phyloP scores from a whole-genome alignment of 2,797 vertebrate species.

The Gymnopithys bicolor region DNA sequence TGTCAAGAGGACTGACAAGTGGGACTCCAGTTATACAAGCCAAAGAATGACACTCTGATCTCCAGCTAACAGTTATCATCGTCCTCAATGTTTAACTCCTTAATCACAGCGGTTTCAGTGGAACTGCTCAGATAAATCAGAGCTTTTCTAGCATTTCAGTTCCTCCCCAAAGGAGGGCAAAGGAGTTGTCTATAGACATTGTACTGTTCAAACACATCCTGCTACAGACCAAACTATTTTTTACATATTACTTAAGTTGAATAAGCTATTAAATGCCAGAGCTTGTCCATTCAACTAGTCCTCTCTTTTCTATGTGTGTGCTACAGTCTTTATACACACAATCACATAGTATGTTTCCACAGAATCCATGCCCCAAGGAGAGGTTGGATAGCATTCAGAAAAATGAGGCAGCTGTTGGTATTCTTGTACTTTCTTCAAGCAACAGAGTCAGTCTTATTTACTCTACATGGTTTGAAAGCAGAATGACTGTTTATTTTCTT shows the following conservation, averaged over 20 bases:
- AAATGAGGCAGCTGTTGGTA: slow-evolving; percentile 24
- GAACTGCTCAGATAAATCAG: neutral
- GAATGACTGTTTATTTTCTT: slow-evolving; percentile 23
- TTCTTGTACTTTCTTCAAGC: slow-evolving; percentile 28
- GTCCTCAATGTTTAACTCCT: neutral
- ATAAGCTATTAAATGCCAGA: neutral
- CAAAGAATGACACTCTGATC: neutral
- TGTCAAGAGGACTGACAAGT: neutral
- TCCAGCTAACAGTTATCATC: neutral
- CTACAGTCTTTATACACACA: neutral
- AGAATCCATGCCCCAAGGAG: neutral
- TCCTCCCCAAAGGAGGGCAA: neutral
- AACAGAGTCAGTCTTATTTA: slow-evolving; percentile 23
- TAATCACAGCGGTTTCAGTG: neutral
- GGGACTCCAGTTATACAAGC: neutral
- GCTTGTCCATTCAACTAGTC: neutral
- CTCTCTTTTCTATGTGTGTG: neutral
- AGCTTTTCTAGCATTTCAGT: neutral
- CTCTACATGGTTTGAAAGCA: neutral
- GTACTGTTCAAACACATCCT: neutral
- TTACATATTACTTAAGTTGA: neutral
- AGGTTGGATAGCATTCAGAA: neutral
- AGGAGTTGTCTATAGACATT: neutral
- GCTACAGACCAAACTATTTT: neutral
- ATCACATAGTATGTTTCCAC: neutral